Evolutionary conservation across 2,113 vertebrate species (phyloP).

Genomic region (Heterocephalus glaber): DNA sequence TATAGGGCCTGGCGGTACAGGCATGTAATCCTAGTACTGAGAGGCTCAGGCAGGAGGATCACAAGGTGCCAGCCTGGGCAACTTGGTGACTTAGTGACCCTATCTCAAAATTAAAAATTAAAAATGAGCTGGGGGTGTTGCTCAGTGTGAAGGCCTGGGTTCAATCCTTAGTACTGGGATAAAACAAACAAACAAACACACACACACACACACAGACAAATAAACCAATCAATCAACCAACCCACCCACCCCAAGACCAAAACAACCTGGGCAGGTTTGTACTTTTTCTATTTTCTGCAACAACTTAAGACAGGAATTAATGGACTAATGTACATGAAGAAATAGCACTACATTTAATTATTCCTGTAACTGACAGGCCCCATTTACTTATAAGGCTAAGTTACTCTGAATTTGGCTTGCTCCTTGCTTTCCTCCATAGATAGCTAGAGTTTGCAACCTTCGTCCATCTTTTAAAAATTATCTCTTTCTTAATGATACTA

Average conservation of each 20-base stretch:
- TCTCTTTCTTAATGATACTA: neutral
- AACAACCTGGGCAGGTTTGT: neutral
- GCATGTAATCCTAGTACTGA: too few species aligned
- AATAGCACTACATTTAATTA: too few species aligned
- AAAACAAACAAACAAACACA: neutral
- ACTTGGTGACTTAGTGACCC: neutral
- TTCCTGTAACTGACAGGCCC: neutral
- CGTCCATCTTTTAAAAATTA: neutral
- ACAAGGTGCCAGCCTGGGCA: neutral
- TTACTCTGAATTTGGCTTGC: neutral
- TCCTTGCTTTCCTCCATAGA: neutral
- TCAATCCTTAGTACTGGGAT: neutral
- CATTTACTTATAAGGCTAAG: neutral
- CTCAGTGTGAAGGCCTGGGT: neutral
- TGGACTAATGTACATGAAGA: rapidly evolving
- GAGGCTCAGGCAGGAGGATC: too few species aligned
- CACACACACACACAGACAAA: too few species aligned
- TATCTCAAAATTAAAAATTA: neutral
- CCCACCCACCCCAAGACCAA: neutral
- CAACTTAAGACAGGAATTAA: neutral
- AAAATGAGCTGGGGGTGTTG: neutral
- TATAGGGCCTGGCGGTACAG: too few species aligned
- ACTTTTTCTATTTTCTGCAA: neutral
- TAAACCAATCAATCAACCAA: neutral
- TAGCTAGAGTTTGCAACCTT: neutral